Evolutionary conservation across 2,888 invertebrate species (phyloP).

Genomic region (Xylocampa areola): DNA sequence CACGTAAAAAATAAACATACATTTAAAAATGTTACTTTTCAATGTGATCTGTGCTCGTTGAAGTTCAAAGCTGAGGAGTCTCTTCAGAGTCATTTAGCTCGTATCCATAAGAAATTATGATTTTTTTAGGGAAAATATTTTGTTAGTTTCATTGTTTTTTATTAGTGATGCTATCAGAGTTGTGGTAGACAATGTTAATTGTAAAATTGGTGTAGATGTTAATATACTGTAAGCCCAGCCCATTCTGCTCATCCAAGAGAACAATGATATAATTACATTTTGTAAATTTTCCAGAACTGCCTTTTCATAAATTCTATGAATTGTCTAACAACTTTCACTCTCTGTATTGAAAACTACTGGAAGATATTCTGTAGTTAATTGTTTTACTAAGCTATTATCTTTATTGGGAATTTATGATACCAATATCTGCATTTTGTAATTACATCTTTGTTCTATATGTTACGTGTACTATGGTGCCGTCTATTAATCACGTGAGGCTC

Average conservation of each 20-base stretch:
- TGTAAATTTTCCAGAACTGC: no score
- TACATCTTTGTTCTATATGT: no score
- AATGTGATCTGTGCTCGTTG: constrained; percentile 79
- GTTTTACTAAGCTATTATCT: no score
- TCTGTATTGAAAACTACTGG: no score
- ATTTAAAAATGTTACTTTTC: constrained; percentile 77
- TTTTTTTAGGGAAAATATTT: constrained; percentile 49
- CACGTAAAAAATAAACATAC: constrained; percentile 82
- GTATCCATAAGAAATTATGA: constrained; percentile 85
- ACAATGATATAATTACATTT: background rate
- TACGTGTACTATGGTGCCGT: no score
- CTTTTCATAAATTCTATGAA: no score
- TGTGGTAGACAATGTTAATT: constrained; percentile 7
- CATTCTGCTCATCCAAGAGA: no score
- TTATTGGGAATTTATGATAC: no score
- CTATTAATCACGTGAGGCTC: no score
- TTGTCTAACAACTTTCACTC: no score
- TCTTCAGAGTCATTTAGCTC: constrained; percentile 74
- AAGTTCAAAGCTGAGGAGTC: constrained; percentile 84
- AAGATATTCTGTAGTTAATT: no score
- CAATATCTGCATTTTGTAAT: no score
- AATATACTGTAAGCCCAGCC: background rate
- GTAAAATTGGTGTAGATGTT: constrained; percentile 29
- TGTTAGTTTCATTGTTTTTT: constrained; percentile 24
- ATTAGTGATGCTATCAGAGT: background rate